Conservation (phyloP, 2,888 invertebrate species). For the Cyrtodaria siliqua region DNA sequence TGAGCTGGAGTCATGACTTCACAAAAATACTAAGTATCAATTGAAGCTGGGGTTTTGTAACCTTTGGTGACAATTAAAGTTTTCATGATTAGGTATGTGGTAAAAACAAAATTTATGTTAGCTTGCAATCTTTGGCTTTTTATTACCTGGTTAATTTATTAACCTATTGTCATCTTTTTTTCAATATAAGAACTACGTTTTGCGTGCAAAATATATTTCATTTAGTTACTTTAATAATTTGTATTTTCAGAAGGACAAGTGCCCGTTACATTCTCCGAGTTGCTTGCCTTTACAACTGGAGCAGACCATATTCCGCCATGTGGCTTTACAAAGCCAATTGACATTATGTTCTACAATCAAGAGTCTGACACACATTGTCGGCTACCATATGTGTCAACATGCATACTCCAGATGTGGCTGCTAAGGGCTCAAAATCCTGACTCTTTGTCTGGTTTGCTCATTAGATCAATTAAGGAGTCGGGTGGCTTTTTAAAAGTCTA, state of each 20-base stretch:
- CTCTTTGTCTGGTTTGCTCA: background rate
- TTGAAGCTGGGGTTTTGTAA: too few relatives aligned
- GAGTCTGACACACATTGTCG: conserved; percentile 5
- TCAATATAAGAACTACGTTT: too few relatives aligned
- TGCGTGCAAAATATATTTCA: too few relatives aligned
- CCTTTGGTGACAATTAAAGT: too few relatives aligned
- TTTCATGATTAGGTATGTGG: too few relatives aligned
- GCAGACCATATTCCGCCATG: conserved; percentile 20
- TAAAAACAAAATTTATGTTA: too few relatives aligned
- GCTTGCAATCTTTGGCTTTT: too few relatives aligned
- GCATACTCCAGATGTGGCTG: conserved; percentile 12
- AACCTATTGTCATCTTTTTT: too few relatives aligned
- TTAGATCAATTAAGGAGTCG: conserved; percentile 9
- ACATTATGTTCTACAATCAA: conserved; percentile 12
- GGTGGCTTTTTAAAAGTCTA: conserved; percentile 17
- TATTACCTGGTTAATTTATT: too few relatives aligned
- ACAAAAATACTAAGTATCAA: too few relatives aligned
- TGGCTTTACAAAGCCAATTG: conserved; percentile 8
- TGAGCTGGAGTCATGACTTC: too few relatives aligned
- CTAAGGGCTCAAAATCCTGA: conserved; percentile 11
- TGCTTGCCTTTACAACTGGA: conserved; percentile 19
- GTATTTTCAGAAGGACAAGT: conserved; percentile 14
- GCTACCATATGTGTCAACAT: conserved; percentile 19
- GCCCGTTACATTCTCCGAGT: conserved; percentile 7
- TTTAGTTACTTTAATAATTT: too few relatives aligned